A percentile compares a stretch with the other conserved stretches of the same genome.
Evolutionary conservation across 1,140 invertebrate genomes (phyloP).

Genomic region (Leptopilina clavipes): DNA sequence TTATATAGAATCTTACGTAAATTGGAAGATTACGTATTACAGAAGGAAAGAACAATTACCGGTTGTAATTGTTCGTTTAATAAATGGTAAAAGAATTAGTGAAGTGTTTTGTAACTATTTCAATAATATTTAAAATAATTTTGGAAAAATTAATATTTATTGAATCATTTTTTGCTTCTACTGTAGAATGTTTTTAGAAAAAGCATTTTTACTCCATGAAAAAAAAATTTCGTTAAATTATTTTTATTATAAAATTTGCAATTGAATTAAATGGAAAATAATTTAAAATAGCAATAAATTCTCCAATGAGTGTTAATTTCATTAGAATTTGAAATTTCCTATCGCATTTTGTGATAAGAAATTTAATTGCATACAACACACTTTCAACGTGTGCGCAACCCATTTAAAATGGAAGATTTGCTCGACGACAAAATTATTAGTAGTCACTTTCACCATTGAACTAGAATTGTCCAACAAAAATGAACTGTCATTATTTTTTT

Average conservation of each 20-base stretch:
- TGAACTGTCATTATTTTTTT: slow-evolving; percentile 21
- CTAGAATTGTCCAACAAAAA: slow-evolving; percentile 11
- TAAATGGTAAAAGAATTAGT: background rate
- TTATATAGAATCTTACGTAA: slow-evolving; percentile 13
- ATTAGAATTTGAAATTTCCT: slow-evolving; percentile 7
- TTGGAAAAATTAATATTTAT: background rate
- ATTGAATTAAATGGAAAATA: background rate
- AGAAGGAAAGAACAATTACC: slow-evolving; percentile 8
- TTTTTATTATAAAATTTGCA: background rate
- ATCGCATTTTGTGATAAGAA: slow-evolving; percentile 12
- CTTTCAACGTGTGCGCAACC: slow-evolving; percentile 11
- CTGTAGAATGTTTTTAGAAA: no score
- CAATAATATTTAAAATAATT: background rate
- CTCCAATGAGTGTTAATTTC: background rate
- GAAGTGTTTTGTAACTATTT: background rate
- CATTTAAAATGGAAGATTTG: slow-evolving; percentile 20
- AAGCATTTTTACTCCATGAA: no score
- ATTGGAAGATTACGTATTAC: slow-evolving; percentile 8
- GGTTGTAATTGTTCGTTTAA: slow-evolving; percentile 16
- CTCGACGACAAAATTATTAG: slow-evolving; percentile 9
- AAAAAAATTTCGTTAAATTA: no score
- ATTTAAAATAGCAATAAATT: background rate
- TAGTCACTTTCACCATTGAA: slow-evolving; percentile 28
- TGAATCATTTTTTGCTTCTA: no score
- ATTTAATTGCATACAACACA: slow-evolving; percentile 1